A percentile compares a stretch with the other conserved stretches of the same genome.
phyloP scores from a whole-genome alignment of 2,888 invertebrate species.

The Cryptus armator region DNA sequence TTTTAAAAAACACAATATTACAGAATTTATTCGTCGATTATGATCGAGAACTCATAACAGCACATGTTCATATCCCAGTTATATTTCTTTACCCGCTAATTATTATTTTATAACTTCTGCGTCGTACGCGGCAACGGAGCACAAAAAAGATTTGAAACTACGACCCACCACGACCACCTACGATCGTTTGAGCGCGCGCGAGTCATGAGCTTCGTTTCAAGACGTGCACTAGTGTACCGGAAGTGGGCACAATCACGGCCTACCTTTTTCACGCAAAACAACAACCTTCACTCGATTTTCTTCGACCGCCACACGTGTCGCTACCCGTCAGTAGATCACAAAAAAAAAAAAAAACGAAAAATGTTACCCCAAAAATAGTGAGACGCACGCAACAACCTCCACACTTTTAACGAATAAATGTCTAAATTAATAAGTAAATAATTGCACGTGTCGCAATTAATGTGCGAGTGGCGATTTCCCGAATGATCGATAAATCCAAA shows the following conservation, averaged over 20 bases:
- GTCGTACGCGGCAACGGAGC: too few species aligned
- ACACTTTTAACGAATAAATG: constrained; percentile 77
- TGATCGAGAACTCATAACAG: too few species aligned
- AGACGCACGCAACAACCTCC: constrained; percentile 74
- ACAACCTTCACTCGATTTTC: constrained; percentile 35
- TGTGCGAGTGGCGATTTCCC: constrained; percentile 76
- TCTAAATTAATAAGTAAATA: constrained; percentile 79
- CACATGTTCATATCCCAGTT: too few species aligned
- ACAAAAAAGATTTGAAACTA: too few species aligned
- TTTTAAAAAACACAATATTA: neutral
- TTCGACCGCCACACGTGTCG: neutral
- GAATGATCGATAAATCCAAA: constrained; percentile 71
- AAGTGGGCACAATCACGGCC: neutral
- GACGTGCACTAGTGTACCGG: neutral
- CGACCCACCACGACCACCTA: too few species aligned
- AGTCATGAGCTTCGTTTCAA: neutral
- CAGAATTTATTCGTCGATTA: neutral
- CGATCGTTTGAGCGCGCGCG: neutral
- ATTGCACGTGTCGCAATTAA: constrained; percentile 71
- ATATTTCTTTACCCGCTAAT: too few species aligned
- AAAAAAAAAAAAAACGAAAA: constrained; percentile 54
- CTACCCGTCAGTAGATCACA: constrained; percentile 42
- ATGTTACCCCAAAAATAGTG: constrained; percentile 76
- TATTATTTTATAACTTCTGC: too few species aligned
- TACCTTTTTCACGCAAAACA: neutral